Evolutionary conservation across 2,888 invertebrate species (phyloP), one percentile per base, ranked within the genome.

Genomic region (Rambutsinella grinnellia): DNA sequence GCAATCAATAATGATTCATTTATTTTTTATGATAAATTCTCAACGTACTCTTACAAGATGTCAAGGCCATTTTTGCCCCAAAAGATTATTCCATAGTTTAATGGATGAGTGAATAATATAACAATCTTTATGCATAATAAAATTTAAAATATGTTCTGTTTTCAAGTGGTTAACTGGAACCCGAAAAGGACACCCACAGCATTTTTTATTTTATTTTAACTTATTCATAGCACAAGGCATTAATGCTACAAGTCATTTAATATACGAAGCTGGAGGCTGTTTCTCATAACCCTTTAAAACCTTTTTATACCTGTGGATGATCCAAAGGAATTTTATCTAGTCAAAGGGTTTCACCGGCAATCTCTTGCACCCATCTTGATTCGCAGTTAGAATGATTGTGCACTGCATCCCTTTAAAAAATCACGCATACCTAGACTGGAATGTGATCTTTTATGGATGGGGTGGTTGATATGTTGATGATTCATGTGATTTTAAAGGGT

Each of bases 211-310:
- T 17, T 47, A 17, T 47, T 47, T 47, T 47, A 47, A 46, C 19
- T n/a, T 36, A 26, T 28, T n/a, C 44, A 27, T 51, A 17, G 23
- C 19, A 5, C 54, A 10, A 65, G 21, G 36, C n/a, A 54, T 65
- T 36, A 53, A 53, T 54, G 47, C 47, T 47, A 63, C 24, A 44
- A n/a, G 17, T 26, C 19, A n/a, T n/a, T n/a, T n/a, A 26, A 36
- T 10, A 54, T 15, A 17, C 56, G 24, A 57, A 47, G 36, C 67
- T 67, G 56, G 6, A 67, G 67, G 67, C 67, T 57, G 28, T 67
- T 67, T 67, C 67, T 46, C 57, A 67, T 67, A 67, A 57, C 67
- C 67, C 67, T 67, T 67, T 46, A 26, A 57, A 57, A 67, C 67
- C 67, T 67, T 67, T 54, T 65, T 54, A 53, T 53, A 65, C 54